A percentile compares a stretch with the other conserved stretches of the same genome.
Conservation (phyloP, 2,113 vertebrate species). For the Maccullochella peelii region DNA sequence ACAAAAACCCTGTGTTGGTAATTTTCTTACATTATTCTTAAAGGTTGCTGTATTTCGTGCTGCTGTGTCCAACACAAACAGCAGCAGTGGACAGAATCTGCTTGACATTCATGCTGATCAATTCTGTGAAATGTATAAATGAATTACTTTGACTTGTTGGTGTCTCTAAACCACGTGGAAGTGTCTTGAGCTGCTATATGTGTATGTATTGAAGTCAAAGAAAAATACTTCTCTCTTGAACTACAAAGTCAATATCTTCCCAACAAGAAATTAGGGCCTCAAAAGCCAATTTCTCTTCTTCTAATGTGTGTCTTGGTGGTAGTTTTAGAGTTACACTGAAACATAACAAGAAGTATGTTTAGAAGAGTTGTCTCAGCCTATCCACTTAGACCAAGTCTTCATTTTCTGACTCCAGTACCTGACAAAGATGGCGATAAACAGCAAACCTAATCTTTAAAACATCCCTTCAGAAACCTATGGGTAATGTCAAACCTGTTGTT, state of each 20-base stretch:
- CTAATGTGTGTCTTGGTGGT: neutral
- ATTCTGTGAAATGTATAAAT: constrained; percentile 1
- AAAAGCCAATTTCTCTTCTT: neutral
- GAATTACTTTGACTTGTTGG: neutral
- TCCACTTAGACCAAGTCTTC: neutral
- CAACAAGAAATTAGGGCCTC: neutral
- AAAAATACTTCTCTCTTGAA: neutral
- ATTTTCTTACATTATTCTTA: neutral
- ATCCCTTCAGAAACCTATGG: neutral
- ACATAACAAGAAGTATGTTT: neutral
- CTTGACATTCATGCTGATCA: neutral
- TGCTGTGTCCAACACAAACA: neutral
- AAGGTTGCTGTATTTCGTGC: neutral
- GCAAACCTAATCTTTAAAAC: neutral
- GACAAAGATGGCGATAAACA: neutral
- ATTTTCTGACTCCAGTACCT: neutral
- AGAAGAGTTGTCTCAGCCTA: neutral
- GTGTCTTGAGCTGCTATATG: neutral
- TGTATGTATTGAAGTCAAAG: neutral
- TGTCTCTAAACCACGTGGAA: neutral
- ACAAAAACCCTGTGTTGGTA: neutral
- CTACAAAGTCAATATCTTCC: neutral
- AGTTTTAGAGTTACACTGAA: neutral
- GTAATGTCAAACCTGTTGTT: neutral
- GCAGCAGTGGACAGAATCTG: neutral